Conservation (phyloP, 2,113 vertebrate species). For the Sebastes schlegelii region DNA sequence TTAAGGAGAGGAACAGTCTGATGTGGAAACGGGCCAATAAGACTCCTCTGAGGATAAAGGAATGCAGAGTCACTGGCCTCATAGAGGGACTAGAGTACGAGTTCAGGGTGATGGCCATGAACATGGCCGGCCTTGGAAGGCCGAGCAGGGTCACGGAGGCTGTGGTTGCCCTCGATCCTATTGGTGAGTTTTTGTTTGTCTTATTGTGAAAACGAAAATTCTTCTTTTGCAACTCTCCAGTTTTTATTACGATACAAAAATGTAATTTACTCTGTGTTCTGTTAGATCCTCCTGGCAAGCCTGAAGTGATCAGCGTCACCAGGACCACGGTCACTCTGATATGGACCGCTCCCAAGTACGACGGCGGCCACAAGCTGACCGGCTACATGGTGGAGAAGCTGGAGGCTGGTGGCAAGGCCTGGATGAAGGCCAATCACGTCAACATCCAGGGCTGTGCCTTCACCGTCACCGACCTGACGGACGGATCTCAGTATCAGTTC, state of each 20-base stretch:
- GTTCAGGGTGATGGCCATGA: slow-evolving; percentile 98
- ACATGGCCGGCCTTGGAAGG: slow-evolving; percentile 95
- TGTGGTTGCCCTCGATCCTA: slow-evolving; percentile 94
- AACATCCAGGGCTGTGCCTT: slow-evolving; percentile 96
- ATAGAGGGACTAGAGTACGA: slow-evolving; percentile 98
- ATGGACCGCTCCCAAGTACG: slow-evolving; percentile 97
- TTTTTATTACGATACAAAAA: neutral
- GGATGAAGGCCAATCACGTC: slow-evolving; percentile 96
- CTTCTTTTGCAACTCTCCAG: neutral
- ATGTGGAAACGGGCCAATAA: slow-evolving; percentile 96
- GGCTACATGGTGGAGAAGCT: slow-evolving; percentile 97
- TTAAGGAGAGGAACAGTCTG: slow-evolving; percentile 97
- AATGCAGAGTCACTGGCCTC: slow-evolving; percentile 94
- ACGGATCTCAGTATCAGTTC: slow-evolving; percentile 94
- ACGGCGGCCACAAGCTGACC: slow-evolving; percentile 95
- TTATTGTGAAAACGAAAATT: neutral
- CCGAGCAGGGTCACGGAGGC: slow-evolving; percentile 93
- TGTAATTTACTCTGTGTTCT: slow-evolving; percentile 23
- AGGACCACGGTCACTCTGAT: slow-evolving; percentile 94
- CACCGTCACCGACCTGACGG: slow-evolving; percentile 92
- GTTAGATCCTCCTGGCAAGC: slow-evolving; percentile 97
- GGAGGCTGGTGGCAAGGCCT: slow-evolving; percentile 91
- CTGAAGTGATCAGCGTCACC: slow-evolving; percentile 95
- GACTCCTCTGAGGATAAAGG: slow-evolving; percentile 94
- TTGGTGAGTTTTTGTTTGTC: slow-evolving; percentile 86